Evolutionary conservation across 2,797 vertebrate genomes (phyloP).

Genomic region (Dipus sagitta): DNA sequence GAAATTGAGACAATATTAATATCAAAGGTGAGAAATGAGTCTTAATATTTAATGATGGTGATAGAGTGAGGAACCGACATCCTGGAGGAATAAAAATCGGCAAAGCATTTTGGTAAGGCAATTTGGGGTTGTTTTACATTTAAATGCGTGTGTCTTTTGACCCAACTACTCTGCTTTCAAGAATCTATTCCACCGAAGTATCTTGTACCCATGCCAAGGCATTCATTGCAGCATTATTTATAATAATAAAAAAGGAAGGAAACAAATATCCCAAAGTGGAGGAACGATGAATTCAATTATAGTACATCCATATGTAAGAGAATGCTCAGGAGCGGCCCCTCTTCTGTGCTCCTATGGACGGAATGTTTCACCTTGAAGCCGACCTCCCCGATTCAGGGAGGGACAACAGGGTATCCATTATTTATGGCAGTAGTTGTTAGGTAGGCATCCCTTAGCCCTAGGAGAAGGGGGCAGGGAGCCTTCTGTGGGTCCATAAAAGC

Average conservation of each 20-base stretch:
- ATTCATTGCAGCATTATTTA: constrained; percentile 73
- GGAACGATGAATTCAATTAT: constrained; percentile 58
- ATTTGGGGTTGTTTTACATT: constrained; percentile 71
- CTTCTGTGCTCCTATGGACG: constrained; percentile 14
- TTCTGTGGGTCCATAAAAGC: constrained; percentile 46
- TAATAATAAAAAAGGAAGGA: constrained; percentile 75
- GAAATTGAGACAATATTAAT: constrained; percentile 70
- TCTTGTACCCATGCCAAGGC: constrained; percentile 68
- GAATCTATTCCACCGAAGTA: constrained; percentile 65
- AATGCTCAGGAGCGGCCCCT: neutral
- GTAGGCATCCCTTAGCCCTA: neutral
- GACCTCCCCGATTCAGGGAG: neutral
- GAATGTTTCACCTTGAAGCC: constrained; percentile 66
- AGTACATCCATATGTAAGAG: constrained; percentile 54
- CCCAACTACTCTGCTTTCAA: constrained; percentile 66
- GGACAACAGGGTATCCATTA: constrained; percentile 53
- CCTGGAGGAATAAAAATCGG: constrained; percentile 59
- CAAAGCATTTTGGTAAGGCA: constrained; percentile 57
- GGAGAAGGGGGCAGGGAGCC: neutral
- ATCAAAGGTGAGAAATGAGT: constrained; percentile 64
- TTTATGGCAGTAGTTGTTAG: constrained; percentile 36
- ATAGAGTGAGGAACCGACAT: neutral
- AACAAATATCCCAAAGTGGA: constrained; percentile 66
- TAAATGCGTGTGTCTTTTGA: constrained; percentile 71
- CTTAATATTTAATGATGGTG: constrained; percentile 57